These are phyloP conservation scores for Mythimna vitellina DNA, from an alignment of 2,888 invertebrate species.

Conservation along the genomic window DNA sequence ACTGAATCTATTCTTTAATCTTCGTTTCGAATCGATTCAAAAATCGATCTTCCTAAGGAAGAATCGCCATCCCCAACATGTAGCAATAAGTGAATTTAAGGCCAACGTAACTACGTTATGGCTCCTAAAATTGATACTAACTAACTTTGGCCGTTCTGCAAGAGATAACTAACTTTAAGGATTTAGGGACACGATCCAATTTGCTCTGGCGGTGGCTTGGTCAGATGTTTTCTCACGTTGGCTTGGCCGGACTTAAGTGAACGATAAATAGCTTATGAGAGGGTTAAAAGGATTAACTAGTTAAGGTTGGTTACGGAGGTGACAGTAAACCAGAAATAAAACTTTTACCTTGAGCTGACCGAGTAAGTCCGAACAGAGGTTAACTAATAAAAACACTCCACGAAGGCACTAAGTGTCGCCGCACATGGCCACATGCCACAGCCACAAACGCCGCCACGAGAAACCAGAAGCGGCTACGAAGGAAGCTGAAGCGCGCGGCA, in stretches of 20 bases:
- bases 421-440: too few species aligned
- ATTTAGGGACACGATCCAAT: conserved; percentile 18
- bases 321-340: not conserved
- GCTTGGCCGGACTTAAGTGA: not conserved
- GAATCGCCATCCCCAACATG: not conserved
- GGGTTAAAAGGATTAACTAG: conserved; percentile 13
- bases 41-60: too few species aligned
- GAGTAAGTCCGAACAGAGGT: too few species aligned
- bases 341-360: too few species aligned
- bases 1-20: too few species aligned
- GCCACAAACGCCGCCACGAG: too few species aligned
- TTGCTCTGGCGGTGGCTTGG: conserved; percentile 5
- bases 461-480: too few species aligned
- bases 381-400: too few species aligned
- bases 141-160: conserved; percentile 12
- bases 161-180: conserved; percentile 24
- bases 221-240: conserved; percentile 21
- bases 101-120: conserved; percentile 23
- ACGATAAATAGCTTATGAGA: not conserved
- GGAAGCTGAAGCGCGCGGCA: too few species aligned
- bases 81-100: conserved; percentile 40
- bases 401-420: too few species aligned
- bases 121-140: conserved; percentile 37
- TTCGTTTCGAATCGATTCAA: too few species aligned
- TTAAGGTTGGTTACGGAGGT: not conserved